Percentiles rank a stretch among this genome's conserved stretches.
These are phyloP conservation scores for Schlechtendalia chinensis DNA, from an alignment of 1,140 invertebrate species.

Conservation along the genomic window DNA sequence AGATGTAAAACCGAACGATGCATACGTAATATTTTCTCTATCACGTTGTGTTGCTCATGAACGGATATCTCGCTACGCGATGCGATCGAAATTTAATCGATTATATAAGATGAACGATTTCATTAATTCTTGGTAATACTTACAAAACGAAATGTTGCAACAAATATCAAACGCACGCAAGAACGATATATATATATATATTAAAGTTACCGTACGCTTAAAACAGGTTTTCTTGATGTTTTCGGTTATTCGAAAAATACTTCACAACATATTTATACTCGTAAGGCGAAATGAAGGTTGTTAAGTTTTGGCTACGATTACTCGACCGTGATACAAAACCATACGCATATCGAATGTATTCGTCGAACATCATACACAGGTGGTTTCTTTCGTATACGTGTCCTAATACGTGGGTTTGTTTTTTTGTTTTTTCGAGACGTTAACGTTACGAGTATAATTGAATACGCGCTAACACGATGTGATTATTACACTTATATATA, in stretches of 20 bases:
- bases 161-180: too few species aligned
- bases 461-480: background rate
- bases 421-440: background rate
- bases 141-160: too few species aligned
- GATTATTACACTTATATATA: background rate
- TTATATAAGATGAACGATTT: too few species aligned
- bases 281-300: background rate
- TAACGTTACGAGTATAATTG: background rate
- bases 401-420: background rate
- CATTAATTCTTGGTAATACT: too few species aligned
- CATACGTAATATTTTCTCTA: too few species aligned
- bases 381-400: background rate
- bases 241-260: background rate
- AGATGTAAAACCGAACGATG: too few species aligned
- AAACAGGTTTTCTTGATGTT: background rate
- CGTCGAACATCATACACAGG: background rate
- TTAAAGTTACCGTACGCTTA: background rate
- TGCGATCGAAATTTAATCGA: too few species aligned
- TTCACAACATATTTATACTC: background rate
- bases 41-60: too few species aligned
- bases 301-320: background rate
- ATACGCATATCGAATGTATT: background rate
- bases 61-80: too few species aligned
- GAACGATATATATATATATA: too few species aligned
- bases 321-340: background rate